Evolutionary conservation across 2,113 vertebrate genomes (phyloP).

Genomic region (Gymnorhina tibicen): DNA sequence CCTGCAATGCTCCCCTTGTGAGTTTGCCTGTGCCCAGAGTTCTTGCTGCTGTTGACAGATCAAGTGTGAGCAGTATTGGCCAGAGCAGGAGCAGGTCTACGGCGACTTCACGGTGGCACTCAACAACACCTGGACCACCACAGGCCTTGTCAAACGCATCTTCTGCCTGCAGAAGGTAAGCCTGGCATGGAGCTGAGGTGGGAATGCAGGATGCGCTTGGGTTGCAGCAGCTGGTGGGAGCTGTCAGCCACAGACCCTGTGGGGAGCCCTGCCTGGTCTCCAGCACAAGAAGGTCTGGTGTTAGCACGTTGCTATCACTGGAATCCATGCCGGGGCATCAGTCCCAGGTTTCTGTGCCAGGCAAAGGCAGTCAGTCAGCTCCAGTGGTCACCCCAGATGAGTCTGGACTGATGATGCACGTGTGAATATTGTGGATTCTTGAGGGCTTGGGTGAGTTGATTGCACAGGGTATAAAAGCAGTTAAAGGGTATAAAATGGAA

Average conservation of each 20-base stretch:
- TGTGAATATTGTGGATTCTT: neutral
- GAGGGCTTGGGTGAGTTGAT: neutral
- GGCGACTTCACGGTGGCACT: conserved; percentile 40
- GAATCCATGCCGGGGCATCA: neutral
- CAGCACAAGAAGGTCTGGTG: neutral
- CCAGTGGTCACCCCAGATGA: neutral
- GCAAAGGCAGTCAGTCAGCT: neutral
- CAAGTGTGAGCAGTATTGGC: conserved; percentile 66
- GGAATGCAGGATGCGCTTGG: neutral
- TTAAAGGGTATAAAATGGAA: neutral
- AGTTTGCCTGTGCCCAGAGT: neutral
- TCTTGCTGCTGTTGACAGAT: neutral
- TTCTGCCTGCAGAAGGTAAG: conserved; percentile 60
- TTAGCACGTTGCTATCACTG: rapidly evolving
- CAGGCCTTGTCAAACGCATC: neutral
- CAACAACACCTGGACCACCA: conserved; percentile 11
- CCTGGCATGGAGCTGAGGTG: neutral
- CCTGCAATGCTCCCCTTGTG: rapidly evolving
- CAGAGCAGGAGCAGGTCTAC: conserved; percentile 22
- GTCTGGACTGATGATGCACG: neutral
- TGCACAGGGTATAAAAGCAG: neutral
- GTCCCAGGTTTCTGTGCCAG: neutral
- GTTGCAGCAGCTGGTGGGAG: neutral
- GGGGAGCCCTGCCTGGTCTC: neutral
- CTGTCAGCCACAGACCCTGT: neutral